Evolutionary conservation across 2,888 invertebrate genomes (phyloP).

Genomic region (Oxytorus armatus): DNA sequence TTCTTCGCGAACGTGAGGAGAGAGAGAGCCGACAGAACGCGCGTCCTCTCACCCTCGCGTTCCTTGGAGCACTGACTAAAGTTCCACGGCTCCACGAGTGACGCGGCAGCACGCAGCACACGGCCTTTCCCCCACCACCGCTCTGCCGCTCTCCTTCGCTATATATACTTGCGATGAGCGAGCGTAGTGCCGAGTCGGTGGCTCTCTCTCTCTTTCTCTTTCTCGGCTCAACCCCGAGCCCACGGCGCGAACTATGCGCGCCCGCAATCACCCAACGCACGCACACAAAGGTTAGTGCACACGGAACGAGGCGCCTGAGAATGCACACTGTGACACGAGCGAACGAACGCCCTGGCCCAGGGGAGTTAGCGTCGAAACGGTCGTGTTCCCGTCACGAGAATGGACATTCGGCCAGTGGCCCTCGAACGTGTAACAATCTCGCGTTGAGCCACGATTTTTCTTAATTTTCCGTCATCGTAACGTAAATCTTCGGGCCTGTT

Average conservation of each 20-base stretch:
- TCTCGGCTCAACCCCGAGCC: no score
- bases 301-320: no score
- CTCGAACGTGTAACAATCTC: constrained; percentile 32
- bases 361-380: neutral
- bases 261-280: constrained; percentile 30
- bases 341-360: no score
- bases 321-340: no score
- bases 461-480: neutral
- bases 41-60: constrained; percentile 75
- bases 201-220: no score
- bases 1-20: constrained; percentile 25
- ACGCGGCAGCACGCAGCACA: constrained; percentile 56
- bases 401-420: constrained; percentile 33
- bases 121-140: constrained; percentile 28
- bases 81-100: constrained; percentile 58
- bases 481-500: no score
- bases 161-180: constrained; percentile 13
- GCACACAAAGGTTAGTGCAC: neutral
- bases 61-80: constrained; percentile 79
- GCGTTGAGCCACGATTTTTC: neutral
- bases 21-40: constrained; percentile 54
- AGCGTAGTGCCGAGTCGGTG: constrained; percentile 66
- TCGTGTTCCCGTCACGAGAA: constrained; percentile 33
- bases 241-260: constrained; percentile 47
- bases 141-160: constrained; percentile 14